Base-by-base conservation (phyloP, 2,113 vertebrate genomes). In the Halichoeres trimaculatus region DNA sequence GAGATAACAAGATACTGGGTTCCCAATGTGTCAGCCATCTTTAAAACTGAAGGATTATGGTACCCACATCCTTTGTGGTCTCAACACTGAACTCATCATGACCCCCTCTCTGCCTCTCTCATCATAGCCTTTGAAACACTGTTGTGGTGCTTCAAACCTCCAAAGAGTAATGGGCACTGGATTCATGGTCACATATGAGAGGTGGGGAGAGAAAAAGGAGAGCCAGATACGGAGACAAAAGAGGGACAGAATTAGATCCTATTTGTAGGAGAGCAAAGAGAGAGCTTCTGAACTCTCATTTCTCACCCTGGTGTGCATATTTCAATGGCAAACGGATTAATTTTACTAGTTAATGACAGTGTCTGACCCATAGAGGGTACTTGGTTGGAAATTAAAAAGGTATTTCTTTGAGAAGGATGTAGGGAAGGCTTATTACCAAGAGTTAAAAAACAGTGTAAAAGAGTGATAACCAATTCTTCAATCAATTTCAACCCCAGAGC, bases 111-210 rank as follows among this genome's bases (percentile, higher is more conserved):
- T 48, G 8, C 35, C 12, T 26, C 41, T 81, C 57, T 80, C 55
- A 73, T 80, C 57, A 52, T n/a, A 36, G 70, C 61, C 70, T 80
- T 68, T 79, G 76, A 81, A 73, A 53, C 60, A 52, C 35, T 63
- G 59, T 58, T 50, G 51, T 43, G 45, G 0, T 45, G 41, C 59
- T 63, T 34, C 20, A 47, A 63, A 69, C 40, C 56, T 80, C 63
- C 24, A 55, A 22, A 71, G 72, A 51, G 23, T 80, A 80, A 88
- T 78, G 71, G 64, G 3, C 52, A 16, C 57, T 59, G 52, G 57
- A 63, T 63, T 78, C 22, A 30, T 38, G 36, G 72, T 41, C 0
- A 1, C 47, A 60, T 30, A 72, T 61, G 51, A 73, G 63, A 80
- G 77, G 36, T 35, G 17, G 56, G 36, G 34, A 55, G 55, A 24